These are phyloP conservation scores for Caenorhabditis brenneri DNA, from an alignment of 1,140 invertebrate species.

Conservation along the genomic window DNA sequence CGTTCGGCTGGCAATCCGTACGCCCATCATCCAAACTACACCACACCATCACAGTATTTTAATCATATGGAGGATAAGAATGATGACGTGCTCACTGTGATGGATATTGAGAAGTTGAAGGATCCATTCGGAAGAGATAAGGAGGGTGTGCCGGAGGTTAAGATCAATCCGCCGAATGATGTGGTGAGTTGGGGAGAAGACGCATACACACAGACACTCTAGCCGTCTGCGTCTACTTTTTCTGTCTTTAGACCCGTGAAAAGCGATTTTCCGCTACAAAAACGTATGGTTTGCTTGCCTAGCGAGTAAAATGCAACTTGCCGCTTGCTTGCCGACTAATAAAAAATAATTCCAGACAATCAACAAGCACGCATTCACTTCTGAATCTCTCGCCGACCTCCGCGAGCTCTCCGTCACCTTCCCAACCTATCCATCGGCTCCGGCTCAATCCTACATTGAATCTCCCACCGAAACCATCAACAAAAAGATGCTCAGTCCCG, in stretches of 20 bases:
- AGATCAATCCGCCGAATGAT: constrained; percentile 12
- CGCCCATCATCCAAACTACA: constrained; percentile 3
- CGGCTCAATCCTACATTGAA: background rate
- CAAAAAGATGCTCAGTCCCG: constrained; percentile 1
- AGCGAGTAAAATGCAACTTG: too few relatives aligned
- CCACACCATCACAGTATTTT: constrained; percentile 12
- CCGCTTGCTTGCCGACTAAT: too few relatives aligned
- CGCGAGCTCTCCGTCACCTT: background rate
- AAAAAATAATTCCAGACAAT: background rate
- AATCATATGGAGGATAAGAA: background rate
- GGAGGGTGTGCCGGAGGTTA: background rate
- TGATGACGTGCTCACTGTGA: background rate
- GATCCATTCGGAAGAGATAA: constrained; percentile 1
- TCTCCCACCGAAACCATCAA: background rate
- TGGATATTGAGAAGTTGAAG: constrained; percentile 3
- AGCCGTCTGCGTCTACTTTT: too few relatives aligned
- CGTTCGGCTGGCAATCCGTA: constrained; percentile 8
- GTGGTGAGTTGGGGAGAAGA: background rate
- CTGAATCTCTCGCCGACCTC: background rate
- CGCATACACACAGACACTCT: too few relatives aligned
- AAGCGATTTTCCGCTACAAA: too few relatives aligned
- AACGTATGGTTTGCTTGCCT: too few relatives aligned
- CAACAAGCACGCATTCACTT: background rate
- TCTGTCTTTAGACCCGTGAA: too few relatives aligned
- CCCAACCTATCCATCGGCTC: background rate